A percentile compares a stretch with the other conserved stretches of the same genome.
These are phyloP conservation scores for Platygyra sinensis DNA, from an alignment of 64 coral and sea anemone species.

Conservation along the genomic window DNA sequence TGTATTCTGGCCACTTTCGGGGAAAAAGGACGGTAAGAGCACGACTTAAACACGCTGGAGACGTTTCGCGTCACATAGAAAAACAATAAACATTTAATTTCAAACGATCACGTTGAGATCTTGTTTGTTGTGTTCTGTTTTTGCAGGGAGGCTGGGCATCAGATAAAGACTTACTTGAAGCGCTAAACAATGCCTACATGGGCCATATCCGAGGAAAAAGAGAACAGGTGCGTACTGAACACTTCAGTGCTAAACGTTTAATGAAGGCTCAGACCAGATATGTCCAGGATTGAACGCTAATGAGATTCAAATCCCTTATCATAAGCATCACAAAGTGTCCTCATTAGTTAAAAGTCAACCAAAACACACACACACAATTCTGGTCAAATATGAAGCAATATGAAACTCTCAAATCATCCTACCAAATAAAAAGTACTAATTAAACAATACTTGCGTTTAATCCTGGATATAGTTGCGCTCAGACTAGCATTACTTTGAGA, in stretches of 20 bases:
- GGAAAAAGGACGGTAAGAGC: conserved; percentile 11
- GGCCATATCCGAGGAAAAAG: conserved; percentile 29
- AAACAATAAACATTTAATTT: background rate
- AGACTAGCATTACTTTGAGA: no score
- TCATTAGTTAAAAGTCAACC: no score
- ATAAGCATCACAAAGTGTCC: no score
- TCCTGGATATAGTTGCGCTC: no score
- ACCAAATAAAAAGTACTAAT: no score
- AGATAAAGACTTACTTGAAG: background rate
- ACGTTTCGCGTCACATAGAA: background rate
- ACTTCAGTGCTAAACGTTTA: background rate
- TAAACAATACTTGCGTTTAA: no score
- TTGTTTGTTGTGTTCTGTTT: background rate
- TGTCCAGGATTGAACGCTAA: no score
- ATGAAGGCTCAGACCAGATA: no score
- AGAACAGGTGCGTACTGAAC: background rate
- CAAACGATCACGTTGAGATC: background rate
- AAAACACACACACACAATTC: no score
- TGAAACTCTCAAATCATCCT: no score
- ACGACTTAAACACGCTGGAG: background rate
- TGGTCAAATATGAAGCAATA: no score
- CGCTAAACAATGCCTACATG: conserved; percentile 11
- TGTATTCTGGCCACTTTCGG: conserved; percentile 20
- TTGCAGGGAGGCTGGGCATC: conserved; percentile 1
- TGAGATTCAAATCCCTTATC: no score